Evolutionary conservation across 2,797 vertebrate genomes (phyloP).

Genomic region (Siniperca obscura): DNA sequence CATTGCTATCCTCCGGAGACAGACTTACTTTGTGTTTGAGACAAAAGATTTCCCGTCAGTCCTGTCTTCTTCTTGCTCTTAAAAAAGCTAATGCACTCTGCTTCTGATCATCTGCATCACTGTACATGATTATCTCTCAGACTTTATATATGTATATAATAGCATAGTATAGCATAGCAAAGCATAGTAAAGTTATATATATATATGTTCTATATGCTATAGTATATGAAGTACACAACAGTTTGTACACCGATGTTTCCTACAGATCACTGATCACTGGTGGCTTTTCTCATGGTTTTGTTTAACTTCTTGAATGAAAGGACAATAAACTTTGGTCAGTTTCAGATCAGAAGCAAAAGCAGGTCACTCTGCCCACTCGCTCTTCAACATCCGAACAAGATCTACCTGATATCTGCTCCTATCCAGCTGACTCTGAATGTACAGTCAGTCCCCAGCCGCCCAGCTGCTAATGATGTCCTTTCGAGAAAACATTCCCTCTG

Average conservation of each 20-base stretch:
- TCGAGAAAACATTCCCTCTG: constrained; percentile 64
- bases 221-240: background rate
- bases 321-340: background rate
- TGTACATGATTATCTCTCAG: background rate
- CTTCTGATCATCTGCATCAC: background rate
- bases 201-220: background rate
- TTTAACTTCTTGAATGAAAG: constrained; percentile 8
- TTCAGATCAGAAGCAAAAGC: background rate
- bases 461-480: constrained; percentile 47
- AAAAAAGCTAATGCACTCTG: background rate
- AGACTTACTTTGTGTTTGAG: constrained; percentile 3
- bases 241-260: too few relatives aligned
- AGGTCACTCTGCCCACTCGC: constrained; percentile 6
- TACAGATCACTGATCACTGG: background rate
- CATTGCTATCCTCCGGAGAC: background rate
- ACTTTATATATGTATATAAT: background rate
- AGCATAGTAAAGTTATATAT: background rate
- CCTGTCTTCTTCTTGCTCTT: background rate
- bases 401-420: constrained; percentile 32
- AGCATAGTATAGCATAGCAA: background rate
- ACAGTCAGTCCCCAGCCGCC: constrained; percentile 21
- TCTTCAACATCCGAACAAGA: constrained; percentile 23
- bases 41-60: constrained; percentile 8
- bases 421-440: constrained; percentile 36
- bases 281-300: background rate